Evolutionary conservation across 2,113 vertebrate species (phyloP).

Genomic region (Tenebrosternarchus preto): DNA sequence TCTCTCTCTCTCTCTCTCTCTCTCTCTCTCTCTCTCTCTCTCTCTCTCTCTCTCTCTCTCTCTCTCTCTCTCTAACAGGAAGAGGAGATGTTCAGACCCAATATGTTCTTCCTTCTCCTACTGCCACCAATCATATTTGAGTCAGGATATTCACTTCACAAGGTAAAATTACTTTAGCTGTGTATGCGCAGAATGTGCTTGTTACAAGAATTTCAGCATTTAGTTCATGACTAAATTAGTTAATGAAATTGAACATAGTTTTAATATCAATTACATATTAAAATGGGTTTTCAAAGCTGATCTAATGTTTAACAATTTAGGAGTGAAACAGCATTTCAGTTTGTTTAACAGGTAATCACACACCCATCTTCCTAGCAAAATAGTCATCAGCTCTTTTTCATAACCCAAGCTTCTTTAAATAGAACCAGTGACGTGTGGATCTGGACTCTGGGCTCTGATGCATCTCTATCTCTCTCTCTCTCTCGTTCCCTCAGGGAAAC

Average conservation of each 20-base stretch:
- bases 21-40: too few relatives aligned
- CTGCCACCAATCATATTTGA: conserved; percentile 99
- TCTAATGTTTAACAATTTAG: too few relatives aligned
- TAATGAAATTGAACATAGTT: too few relatives aligned
- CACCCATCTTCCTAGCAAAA: too few relatives aligned
- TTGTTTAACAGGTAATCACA: too few relatives aligned
- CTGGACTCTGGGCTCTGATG: not conserved
- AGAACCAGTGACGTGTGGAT: not conserved
- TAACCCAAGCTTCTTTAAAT: not conserved
- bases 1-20: too few relatives aligned
- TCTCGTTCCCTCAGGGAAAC: conserved; percentile 81
- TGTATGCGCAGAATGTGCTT: too few relatives aligned
- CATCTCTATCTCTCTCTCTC: not conserved
- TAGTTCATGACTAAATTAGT: too few relatives aligned
- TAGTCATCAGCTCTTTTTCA: not conserved
- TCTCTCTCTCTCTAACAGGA: conserved; percentile 78
- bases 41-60: too few relatives aligned
- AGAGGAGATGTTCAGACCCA: conserved; percentile 98
- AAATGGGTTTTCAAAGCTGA: too few relatives aligned
- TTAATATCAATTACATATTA: too few relatives aligned
- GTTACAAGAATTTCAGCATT: too few relatives aligned
- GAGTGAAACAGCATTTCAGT: not conserved
- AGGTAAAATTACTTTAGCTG: conserved; percentile 70
- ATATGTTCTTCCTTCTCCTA: conserved; percentile 98
- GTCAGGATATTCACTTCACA: conserved; percentile 96